Percentiles rank a stretch among this genome's conserved stretches.
Conservation (phyloP, 1,140 invertebrate genomes). For the Drosophila nikananu region DNA sequence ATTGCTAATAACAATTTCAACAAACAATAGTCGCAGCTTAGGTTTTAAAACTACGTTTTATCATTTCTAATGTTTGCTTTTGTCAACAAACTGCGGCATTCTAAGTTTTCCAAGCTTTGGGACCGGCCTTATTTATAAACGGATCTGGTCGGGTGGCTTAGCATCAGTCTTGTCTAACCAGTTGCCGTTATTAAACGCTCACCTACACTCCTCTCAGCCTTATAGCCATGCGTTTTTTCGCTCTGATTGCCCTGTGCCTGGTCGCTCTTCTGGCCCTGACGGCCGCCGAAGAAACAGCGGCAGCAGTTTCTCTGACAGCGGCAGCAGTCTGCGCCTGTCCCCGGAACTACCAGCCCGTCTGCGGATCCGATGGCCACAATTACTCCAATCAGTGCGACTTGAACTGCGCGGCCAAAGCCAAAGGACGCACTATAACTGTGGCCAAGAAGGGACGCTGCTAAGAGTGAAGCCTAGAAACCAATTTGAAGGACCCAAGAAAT, state of each 20-base stretch:
- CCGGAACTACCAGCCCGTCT: constrained; percentile 56
- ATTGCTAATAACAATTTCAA: not conserved
- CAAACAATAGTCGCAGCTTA: not conserved
- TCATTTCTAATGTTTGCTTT: constrained; percentile 4
- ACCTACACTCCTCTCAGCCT: not conserved
- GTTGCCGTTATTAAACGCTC: constrained; percentile 4
- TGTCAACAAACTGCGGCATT: constrained; percentile 2
- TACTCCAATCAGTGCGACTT: constrained; percentile 71
- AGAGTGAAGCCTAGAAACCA: not conserved
- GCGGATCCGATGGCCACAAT: constrained; percentile 59
- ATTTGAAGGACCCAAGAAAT: not conserved
- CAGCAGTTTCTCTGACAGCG: not conserved
- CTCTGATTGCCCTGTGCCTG: constrained; percentile 47
- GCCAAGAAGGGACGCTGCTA: constrained; percentile 52
- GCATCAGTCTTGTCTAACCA: constrained; percentile 50
- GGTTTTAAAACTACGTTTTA: not conserved
- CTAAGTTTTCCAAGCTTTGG: constrained; percentile 1
- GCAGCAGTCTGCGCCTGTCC: constrained; percentile 52
- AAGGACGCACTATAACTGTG: constrained; percentile 43
- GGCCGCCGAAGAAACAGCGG: not conserved
- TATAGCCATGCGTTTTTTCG: constrained; percentile 58
- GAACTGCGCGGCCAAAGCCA: constrained; percentile 36
- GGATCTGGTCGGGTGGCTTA: constrained; percentile 16
- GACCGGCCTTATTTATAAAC: constrained; percentile 51
- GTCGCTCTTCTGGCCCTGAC: constrained; percentile 39